Conservation (phyloP, 2,113 vertebrate species). For the Thinocorus orbignyianus region DNA sequence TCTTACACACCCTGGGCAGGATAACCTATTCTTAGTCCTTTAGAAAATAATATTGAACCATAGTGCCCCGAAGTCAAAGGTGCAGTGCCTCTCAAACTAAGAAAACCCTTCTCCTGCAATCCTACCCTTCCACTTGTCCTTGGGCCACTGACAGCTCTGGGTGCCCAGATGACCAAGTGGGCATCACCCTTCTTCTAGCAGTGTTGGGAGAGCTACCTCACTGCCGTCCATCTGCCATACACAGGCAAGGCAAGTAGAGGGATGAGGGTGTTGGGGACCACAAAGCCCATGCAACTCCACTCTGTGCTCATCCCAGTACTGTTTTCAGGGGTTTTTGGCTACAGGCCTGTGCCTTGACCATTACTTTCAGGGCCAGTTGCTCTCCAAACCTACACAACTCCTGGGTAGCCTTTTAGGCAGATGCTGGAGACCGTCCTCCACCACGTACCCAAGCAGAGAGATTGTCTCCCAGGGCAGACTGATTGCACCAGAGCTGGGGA, state of each 20-base stretch:
- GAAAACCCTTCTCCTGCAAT: background rate
- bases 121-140: background rate
- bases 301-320: fast-evolving
- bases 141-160: background rate
- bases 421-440: background rate
- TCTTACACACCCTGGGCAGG: background rate
- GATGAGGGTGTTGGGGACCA: too few species aligned
- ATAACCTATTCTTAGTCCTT: background rate
- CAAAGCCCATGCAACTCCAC: fast-evolving
- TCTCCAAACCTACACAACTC: background rate
- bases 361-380: background rate
- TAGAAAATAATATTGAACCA: background rate
- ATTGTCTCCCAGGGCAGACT: background rate
- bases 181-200: background rate
- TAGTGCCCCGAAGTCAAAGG: background rate
- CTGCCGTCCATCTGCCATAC: background rate
- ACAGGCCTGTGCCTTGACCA: background rate
- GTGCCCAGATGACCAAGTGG: background rate
- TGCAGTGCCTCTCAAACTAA: background rate
- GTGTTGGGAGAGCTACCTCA: background rate
- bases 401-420: background rate
- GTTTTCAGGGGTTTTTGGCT: background rate
- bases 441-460: background rate
- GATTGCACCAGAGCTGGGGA: background rate
- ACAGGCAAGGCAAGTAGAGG: background rate